Evolutionary conservation across 2,888 invertebrate species (phyloP).

Genomic region (Sinopyrophorus schimmeli): DNA sequence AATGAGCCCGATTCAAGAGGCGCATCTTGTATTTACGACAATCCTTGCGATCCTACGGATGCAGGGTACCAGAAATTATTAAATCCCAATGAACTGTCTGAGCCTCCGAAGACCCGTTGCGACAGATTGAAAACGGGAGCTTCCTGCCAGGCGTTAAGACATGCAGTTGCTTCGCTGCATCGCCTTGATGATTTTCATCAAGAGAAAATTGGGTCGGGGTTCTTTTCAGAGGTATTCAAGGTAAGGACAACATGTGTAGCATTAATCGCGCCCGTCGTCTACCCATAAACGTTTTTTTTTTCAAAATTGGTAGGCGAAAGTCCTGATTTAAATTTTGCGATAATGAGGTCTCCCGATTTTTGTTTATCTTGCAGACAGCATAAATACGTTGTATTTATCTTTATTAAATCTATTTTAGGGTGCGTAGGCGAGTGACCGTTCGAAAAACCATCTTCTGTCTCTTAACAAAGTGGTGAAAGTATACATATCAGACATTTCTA

Average conservation of each 20-base stretch:
- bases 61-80: conserved; percentile 51
- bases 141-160: conserved; percentile 87
- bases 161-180: conserved; percentile 89
- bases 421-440: conserved; percentile 19
- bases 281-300: conserved; percentile 1
- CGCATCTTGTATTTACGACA: conserved; percentile 52
- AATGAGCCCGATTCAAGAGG: conserved; percentile 43
- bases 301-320: no score
- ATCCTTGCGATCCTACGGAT: conserved; percentile 53
- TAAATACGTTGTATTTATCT: conserved; percentile 18
- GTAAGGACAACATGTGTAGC: conserved; percentile 66
- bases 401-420: conserved; percentile 23
- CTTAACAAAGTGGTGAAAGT: conserved; percentile 22
- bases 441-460: conserved; percentile 14
- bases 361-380: conserved; percentile 4
- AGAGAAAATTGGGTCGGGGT: conserved; percentile 92
- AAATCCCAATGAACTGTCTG: conserved; percentile 53
- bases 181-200: conserved; percentile 91
- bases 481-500: conserved; percentile 17
- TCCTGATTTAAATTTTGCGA: background rate
- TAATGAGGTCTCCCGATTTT: conserved; percentile 10
- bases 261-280: no score
- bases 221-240: conserved; percentile 98
- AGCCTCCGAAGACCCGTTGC: conserved; percentile 50
- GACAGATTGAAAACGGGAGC: conserved; percentile 69